A percentile compares a stretch with the other conserved stretches of the same genome.
These are phyloP conservation scores for Gopherus flavomarginatus DNA, from an alignment of 2,113 vertebrate genomes.

Conservation along the genomic window DNA sequence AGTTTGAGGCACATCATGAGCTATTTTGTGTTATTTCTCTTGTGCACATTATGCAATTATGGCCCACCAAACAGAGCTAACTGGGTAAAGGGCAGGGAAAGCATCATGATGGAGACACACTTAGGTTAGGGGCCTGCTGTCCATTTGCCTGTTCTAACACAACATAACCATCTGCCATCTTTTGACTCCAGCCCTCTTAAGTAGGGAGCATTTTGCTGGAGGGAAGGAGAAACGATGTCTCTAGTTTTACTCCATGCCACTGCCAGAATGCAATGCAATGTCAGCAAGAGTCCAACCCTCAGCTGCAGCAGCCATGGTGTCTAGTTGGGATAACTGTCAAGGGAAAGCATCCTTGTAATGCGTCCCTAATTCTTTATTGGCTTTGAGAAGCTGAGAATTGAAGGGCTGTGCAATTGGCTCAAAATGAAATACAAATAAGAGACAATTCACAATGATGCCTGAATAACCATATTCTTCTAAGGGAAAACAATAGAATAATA, in stretches of 20 bases:
- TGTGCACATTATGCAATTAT: background rate
- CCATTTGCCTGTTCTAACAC: background rate
- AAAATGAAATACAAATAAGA: background rate
- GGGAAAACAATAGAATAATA: background rate
- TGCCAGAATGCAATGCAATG: background rate
- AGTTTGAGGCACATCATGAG: conserved; percentile 55
- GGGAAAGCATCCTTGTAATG: background rate
- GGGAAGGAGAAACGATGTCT: background rate
- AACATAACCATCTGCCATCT: background rate
- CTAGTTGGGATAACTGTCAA: background rate
- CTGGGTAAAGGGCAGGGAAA: conserved; percentile 59
- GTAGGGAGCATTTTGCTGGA: background rate
- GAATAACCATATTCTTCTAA: fast-evolving
- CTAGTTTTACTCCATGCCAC: fast-evolving
- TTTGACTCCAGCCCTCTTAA: background rate
- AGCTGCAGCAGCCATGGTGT: fast-evolving
- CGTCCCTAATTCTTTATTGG: background rate
- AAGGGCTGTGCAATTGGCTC: background rate
- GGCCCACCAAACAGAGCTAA: conserved; percentile 7
- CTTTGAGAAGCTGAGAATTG: background rate
- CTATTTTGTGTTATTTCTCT: conserved; percentile 54
- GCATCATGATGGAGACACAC: background rate
- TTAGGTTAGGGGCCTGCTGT: background rate
- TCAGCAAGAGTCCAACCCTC: background rate
- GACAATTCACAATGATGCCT: background rate